Evolutionary conservation across 2,797 vertebrate genomes (phyloP).

Genomic region (Carcharodon carcharias): DNA sequence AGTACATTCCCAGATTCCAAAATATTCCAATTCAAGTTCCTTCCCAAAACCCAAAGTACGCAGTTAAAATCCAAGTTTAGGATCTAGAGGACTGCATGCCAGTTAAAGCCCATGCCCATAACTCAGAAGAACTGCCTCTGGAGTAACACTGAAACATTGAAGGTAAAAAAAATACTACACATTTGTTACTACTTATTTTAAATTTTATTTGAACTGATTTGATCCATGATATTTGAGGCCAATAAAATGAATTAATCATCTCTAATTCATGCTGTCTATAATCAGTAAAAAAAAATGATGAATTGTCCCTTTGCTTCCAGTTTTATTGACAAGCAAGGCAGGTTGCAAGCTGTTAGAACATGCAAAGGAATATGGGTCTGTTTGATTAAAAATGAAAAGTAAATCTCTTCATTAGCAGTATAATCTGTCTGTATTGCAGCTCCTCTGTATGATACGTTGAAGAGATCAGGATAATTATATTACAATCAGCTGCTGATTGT

Average conservation of each 20-base stretch:
- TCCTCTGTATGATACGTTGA: neutral
- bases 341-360: neutral
- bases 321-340: constrained; percentile 18
- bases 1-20: neutral
- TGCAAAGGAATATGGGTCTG: neutral
- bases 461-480: neutral
- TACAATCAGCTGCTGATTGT: neutral
- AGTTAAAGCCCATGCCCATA: neutral
- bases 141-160: neutral
- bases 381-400: neutral
- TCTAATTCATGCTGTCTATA: neutral
- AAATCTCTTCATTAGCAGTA: constrained; percentile 12
- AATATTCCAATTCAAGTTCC: neutral
- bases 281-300: neutral
- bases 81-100: neutral
- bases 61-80: neutral
- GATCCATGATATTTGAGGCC: neutral
- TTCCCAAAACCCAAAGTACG: neutral
- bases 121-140: neutral
- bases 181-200: neutral
- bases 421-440: neutral
- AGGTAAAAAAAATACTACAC: too few species aligned
- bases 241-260: neutral
- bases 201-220: constrained; percentile 10
- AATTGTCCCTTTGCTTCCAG: neutral